A percentile compares a stretch with the other conserved stretches of the same genome.
These are phyloP conservation scores for Parochlus steinenii DNA, from an alignment of 2,888 invertebrate species.

Conservation along the genomic window DNA sequence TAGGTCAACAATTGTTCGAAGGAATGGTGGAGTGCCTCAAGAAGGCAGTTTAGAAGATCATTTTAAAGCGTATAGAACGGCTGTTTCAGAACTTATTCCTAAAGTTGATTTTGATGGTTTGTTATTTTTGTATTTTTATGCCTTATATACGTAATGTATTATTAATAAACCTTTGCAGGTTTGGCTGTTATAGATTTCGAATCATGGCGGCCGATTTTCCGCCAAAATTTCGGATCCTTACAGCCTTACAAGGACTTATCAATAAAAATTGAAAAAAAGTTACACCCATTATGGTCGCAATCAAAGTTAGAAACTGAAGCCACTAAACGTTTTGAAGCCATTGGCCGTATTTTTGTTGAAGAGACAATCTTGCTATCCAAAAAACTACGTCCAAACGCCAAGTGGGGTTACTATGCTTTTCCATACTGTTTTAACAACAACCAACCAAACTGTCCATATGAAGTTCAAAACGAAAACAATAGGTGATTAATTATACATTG, in stretches of 20 bases:
- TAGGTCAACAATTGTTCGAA: too few relatives aligned
- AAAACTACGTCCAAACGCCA: slow-evolving; percentile 44
- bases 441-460: slow-evolving; percentile 39
- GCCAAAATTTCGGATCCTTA: slow-evolving; percentile 54
- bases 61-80: slow-evolving; percentile 36
- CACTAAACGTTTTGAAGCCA: slow-evolving; percentile 39
- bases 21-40: slow-evolving; percentile 66
- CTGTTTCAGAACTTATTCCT: slow-evolving; percentile 42
- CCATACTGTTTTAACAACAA: slow-evolving; percentile 60
- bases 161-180: too few relatives aligned
- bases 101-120: slow-evolving; percentile 40
- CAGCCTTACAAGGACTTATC: slow-evolving; percentile 50
- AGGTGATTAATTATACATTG: slow-evolving; percentile 38
- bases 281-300: slow-evolving; percentile 47
- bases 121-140: too few relatives aligned
- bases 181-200: slow-evolving; percentile 69
- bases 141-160: too few relatives aligned
- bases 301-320: slow-evolving; percentile 40
- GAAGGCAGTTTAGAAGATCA: slow-evolving; percentile 49
- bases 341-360: slow-evolving; percentile 46
- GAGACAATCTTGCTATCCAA: slow-evolving; percentile 44
- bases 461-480: slow-evolving; percentile 45
- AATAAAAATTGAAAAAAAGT: slow-evolving; percentile 38
- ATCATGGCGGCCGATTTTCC: slow-evolving; percentile 61
- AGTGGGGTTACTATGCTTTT: slow-evolving; percentile 74